Evolutionary conservation across 2,888 invertebrate species (phyloP).

Genomic region (Aplocera efformata): DNA sequence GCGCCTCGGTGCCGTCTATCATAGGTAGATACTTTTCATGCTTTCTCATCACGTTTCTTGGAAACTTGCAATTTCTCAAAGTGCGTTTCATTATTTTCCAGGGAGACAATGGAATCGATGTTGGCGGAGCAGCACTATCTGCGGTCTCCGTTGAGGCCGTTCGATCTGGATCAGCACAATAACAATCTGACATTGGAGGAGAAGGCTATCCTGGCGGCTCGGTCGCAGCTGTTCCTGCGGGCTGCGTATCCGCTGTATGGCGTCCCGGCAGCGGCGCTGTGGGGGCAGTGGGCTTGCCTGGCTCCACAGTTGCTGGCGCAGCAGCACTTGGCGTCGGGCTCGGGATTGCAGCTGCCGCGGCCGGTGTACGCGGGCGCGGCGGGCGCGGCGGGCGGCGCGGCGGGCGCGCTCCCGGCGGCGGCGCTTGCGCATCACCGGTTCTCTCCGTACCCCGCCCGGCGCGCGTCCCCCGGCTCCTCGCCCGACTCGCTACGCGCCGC

Average conservation of each 20-base stretch:
- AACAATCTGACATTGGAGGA: slow-evolving; percentile 88
- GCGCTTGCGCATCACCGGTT: slow-evolving; percentile 80
- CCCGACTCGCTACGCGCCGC: slow-evolving; percentile 82
- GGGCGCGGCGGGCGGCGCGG: slow-evolving; percentile 36
- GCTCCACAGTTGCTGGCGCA: slow-evolving; percentile 84
- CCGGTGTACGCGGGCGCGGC: slow-evolving; percentile 71
- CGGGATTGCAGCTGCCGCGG: slow-evolving; percentile 71
- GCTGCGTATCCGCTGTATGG: slow-evolving; percentile 83
- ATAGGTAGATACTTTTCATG: slow-evolving; percentile 67
- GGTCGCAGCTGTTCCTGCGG: slow-evolving; percentile 86
- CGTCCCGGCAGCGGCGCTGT: slow-evolving; percentile 79
- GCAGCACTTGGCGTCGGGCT: slow-evolving; percentile 81
- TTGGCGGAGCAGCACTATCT: slow-evolving; percentile 91
- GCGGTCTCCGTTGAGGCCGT: slow-evolving; percentile 87
- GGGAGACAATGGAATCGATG: slow-evolving; percentile 95
- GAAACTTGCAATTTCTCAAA: slow-evolving; percentile 32
- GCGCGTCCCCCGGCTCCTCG: slow-evolving; percentile 77
- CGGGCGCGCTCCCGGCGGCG: slow-evolving; percentile 29
- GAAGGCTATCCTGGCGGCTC: slow-evolving; percentile 87
- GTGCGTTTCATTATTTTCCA: slow-evolving; percentile 61
- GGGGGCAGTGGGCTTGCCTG: slow-evolving; percentile 87
- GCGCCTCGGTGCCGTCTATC: slow-evolving; percentile 74
- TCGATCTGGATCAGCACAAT: slow-evolving; percentile 86
- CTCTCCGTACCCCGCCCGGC: slow-evolving; percentile 80
- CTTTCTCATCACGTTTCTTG: slow-evolving; percentile 23